Evolutionary conservation across 1,140 invertebrate species (phyloP).

Genomic region (Zaprionus inermis): DNA sequence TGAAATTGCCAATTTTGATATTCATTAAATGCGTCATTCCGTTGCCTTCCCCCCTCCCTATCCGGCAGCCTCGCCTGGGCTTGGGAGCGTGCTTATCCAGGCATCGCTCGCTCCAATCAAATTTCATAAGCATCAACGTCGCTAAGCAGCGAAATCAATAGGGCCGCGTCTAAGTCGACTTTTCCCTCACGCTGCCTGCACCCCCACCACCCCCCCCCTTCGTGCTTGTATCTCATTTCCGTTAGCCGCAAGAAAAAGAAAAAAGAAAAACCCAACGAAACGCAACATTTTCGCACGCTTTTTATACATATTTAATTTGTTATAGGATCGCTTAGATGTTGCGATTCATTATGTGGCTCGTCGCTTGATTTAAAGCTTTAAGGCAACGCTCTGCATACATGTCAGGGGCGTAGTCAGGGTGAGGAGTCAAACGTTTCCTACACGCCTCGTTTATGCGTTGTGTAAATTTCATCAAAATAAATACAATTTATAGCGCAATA

Average conservation of each 20-base stretch:
- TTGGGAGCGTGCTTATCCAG: constrained; percentile 72
- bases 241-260: constrained; percentile 34
- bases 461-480: constrained; percentile 82
- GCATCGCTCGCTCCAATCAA: constrained; percentile 70
- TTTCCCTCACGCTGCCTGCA: background rate
- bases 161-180: constrained; percentile 8
- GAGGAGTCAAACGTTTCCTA: background rate
- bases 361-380: constrained; percentile 62
- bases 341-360: constrained; percentile 65
- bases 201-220: background rate
- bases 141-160: constrained; percentile 68
- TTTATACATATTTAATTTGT: constrained; percentile 73
- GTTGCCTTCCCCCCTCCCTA: background rate
- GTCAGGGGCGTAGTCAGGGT: background rate
- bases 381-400: constrained; percentile 15
- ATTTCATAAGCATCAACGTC: constrained; percentile 81
- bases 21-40: constrained; percentile 69
- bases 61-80: constrained; percentile 40
- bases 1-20: constrained; percentile 80
- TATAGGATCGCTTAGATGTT: constrained; percentile 55
- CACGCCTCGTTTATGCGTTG: constrained; percentile 47
- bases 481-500: constrained; percentile 81
- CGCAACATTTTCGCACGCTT: constrained; percentile 60
- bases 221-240: constrained; percentile 38
- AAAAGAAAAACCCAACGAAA: constrained; percentile 1